Conservation (phyloP, 2,888 invertebrate genomes). For the Dryomyza anilis region DNA sequence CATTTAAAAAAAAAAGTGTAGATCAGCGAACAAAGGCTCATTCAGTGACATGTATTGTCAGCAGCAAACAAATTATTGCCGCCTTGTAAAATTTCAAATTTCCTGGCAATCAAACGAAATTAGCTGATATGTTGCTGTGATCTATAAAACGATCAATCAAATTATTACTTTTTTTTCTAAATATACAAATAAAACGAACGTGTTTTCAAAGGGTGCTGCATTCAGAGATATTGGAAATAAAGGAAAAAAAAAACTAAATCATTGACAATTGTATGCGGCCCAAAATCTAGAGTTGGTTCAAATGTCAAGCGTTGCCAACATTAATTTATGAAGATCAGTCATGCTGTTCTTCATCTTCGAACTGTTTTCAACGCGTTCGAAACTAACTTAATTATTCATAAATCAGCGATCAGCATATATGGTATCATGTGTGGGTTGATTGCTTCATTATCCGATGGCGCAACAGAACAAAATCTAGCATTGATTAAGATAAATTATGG, state of each 20-base stretch:
- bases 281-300: constrained; percentile 17
- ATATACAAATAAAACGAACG: not conserved
- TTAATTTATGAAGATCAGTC: constrained; percentile 5
- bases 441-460: too few species aligned
- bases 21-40: not conserved
- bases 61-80: constrained; percentile 22
- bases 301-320: constrained; percentile 23
- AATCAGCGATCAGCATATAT: not conserved
- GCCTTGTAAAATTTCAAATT: constrained; percentile 12
- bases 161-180: not conserved
- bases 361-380: not conserved
- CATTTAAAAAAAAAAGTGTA: not conserved
- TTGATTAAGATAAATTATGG: constrained; percentile 23
- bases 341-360: not conserved
- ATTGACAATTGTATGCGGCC: not conserved
- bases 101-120: constrained; percentile 5
- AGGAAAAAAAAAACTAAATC: not conserved
- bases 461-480: too few species aligned
- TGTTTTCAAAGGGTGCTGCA: not conserved
- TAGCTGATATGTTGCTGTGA: not conserved
- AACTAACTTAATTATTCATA: constrained; percentile 19
- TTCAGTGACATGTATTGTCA: constrained; percentile 22
- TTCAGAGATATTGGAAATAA: too few species aligned
- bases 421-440: constrained; percentile 16
- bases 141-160: constrained; percentile 26